phyloP scores from a whole-genome alignment of 2,113 vertebrate genomes.

The Lophotis ruficrista region DNA sequence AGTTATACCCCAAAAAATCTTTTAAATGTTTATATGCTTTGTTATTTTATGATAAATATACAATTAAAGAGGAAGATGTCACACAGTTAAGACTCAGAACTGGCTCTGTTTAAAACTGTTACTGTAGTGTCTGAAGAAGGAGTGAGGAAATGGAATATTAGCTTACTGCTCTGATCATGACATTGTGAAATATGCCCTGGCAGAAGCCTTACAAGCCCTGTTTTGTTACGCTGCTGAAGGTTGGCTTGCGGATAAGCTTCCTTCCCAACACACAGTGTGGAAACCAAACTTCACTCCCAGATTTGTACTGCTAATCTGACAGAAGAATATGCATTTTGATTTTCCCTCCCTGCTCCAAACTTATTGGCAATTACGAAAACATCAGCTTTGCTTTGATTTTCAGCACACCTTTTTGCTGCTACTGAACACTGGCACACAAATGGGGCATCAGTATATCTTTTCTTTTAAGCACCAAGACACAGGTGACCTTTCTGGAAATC shows the following conservation, averaged over 20 bases:
- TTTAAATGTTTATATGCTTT: conserved; percentile 60
- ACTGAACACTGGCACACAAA: background rate
- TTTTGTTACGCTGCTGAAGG: background rate
- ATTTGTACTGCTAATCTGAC: background rate
- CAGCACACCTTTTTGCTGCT: background rate
- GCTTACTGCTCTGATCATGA: background rate
- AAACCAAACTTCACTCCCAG: background rate
- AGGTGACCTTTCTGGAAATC: background rate
- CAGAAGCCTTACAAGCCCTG: background rate
- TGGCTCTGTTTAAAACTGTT: conserved; percentile 24
- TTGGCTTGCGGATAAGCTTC: background rate
- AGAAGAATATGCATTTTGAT: background rate
- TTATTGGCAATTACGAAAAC: background rate
- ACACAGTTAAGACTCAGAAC: conserved; percentile 6
- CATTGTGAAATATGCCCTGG: background rate
- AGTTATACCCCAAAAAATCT: conserved; percentile 39
- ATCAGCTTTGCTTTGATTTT: background rate
- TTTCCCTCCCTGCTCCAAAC: background rate
- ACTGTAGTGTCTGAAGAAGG: background rate
- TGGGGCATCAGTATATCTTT: background rate
- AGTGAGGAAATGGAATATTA: background rate
- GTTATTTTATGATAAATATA: conserved; percentile 71
- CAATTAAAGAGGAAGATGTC: conserved; percentile 12
- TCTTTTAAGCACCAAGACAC: background rate
- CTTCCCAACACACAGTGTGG: background rate